Evolutionary conservation across 2,888 invertebrate genomes (phyloP).

Genomic region (Dione juno): DNA sequence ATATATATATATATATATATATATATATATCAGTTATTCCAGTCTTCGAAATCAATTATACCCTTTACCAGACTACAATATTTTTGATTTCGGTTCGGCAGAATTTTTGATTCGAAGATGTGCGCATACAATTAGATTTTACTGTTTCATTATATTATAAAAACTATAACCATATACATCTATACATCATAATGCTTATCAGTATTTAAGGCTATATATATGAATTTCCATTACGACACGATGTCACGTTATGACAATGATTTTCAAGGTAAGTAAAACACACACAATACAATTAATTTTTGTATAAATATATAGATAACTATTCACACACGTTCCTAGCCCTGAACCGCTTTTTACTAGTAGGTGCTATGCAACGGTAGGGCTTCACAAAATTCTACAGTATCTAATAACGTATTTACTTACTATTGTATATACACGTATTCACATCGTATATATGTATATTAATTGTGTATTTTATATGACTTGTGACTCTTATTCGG

Average conservation of each 20-base stretch:
- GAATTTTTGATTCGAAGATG: no score
- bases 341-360: background rate
- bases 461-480: background rate
- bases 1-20: no score
- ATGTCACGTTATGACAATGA: conserved; percentile 12
- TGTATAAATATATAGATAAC: background rate
- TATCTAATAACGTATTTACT: background rate
- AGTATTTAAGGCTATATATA: background rate
- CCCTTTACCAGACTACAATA: no score
- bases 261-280: conserved; percentile 6
- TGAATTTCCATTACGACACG: conserved; percentile 2
- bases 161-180: background rate
- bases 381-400: background rate
- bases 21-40: no score
- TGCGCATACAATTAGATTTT: no score
- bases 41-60: no score
- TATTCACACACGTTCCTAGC: background rate
- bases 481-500: background rate
- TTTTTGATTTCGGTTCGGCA: no score
- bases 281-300: background rate
- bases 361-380: background rate
- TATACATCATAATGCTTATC: background rate
- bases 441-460: background rate
- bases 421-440: background rate
- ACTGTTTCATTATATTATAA: background rate